A percentile compares a stretch with the other conserved stretches of the same genome.
Evolutionary conservation across 2,888 invertebrate genomes (phyloP).

Genomic region (Aphelenchoides bicaudatus): DNA sequence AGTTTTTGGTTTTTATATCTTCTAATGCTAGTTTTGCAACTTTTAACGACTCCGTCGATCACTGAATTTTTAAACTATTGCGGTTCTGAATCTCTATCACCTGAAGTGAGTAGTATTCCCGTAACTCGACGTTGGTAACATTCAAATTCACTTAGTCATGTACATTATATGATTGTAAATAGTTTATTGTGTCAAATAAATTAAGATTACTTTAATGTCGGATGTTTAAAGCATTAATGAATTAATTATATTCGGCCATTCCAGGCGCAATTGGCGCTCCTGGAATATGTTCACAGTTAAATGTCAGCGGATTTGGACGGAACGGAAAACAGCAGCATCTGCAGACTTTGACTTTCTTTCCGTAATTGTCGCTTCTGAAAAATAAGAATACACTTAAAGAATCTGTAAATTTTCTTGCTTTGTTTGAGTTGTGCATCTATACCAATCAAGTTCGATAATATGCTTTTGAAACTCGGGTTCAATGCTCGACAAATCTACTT

Average conservation of each 20-base stretch:
- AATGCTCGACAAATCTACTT: constrained; percentile 47
- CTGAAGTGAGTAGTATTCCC: too few relatives aligned
- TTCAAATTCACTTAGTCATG: too few relatives aligned
- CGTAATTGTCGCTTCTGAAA: constrained; percentile 29
- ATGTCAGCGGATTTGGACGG: constrained; percentile 48
- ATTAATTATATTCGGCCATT: constrained; percentile 36
- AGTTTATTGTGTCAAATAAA: too few relatives aligned
- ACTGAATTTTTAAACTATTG: neutral
- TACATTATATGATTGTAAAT: too few relatives aligned
- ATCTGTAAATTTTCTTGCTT: constrained; percentile 33
- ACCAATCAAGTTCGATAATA: constrained; percentile 50
- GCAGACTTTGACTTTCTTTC: constrained; percentile 50
- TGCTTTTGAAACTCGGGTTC: constrained; percentile 53
- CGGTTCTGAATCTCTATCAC: neutral
- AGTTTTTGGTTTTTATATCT: neutral
- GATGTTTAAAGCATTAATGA: too few relatives aligned
- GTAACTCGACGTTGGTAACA: too few relatives aligned
- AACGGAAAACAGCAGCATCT: constrained; percentile 59
- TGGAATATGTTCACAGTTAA: constrained; percentile 51
- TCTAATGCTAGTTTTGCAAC: neutral
- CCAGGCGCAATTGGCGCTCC: constrained; percentile 50
- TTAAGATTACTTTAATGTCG: too few relatives aligned
- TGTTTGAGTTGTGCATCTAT: constrained; percentile 50
- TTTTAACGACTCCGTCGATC: neutral
- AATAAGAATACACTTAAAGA: neutral